Conservation (phyloP, 2,888 invertebrate genomes). For the Acrobasis consociella region DNA sequence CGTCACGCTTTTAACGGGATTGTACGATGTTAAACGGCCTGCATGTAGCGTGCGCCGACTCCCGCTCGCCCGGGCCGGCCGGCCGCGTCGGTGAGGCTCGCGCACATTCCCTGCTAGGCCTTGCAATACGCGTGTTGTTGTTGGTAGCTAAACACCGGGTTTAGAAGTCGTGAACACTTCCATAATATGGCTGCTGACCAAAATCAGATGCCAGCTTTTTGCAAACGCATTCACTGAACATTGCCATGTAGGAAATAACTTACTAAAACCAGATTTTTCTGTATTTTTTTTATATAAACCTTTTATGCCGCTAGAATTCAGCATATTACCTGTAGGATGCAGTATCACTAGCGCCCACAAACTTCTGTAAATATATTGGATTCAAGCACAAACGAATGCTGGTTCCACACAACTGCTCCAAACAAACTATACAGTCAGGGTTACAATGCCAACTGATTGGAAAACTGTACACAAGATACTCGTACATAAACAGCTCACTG, state of each 20-base stretch:
- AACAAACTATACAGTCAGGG: neutral
- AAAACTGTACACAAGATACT: neutral
- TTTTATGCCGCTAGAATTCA: too few relatives aligned
- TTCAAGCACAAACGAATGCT: neutral
- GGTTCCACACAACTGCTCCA: neutral
- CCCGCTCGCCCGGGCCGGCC: slow-evolving; percentile 35
- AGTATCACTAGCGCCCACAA: neutral
- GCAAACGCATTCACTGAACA: neutral
- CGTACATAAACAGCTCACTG: neutral
- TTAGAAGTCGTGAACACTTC: slow-evolving; percentile 46
- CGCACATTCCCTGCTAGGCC: slow-evolving; percentile 50
- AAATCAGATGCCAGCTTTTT: slow-evolving; percentile 47
- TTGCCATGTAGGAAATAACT: too few relatives aligned
- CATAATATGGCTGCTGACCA: slow-evolving; percentile 42
- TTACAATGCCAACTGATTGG: slow-evolving; percentile 14
- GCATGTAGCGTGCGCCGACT: slow-evolving; percentile 47
- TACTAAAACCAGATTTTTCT: too few relatives aligned
- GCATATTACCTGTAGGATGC: neutral
- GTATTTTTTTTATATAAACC: neutral
- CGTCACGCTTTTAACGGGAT: slow-evolving; percentile 44
- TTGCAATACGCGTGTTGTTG: slow-evolving; percentile 40
- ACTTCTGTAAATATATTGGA: neutral
- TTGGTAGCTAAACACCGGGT: slow-evolving; percentile 21
- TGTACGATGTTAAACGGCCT: slow-evolving; percentile 43
- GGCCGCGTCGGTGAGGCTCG: slow-evolving; percentile 52